Base-by-base conservation (phyloP, 23 tunicate species). In the Phallusia fumigata region DNA sequence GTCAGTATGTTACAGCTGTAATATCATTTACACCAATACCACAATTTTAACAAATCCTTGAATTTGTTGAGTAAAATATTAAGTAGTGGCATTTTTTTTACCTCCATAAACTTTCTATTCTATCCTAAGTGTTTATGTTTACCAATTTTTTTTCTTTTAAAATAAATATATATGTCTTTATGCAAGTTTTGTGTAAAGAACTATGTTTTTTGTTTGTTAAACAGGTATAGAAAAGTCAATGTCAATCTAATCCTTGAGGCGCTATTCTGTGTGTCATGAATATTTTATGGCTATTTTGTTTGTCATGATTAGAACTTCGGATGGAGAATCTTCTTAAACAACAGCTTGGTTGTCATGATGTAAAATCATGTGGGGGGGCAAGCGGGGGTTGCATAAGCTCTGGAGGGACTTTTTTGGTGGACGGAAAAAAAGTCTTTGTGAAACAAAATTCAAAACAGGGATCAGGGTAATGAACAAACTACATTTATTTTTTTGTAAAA, bases 361-460 rank as follows among this genome's bases (percentile, higher is more conserved):
- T 89, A 1, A 65, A 69, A 40, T 35, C 77, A 18, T 22, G 33
- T 50, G 85, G 88, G 33, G 81, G 79, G 11, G 88, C 45, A 19
- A 84, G 44, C 30, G 53, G 81, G 0, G 96, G 96, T 5, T 79
- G 87, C 77, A 91, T 91, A 0, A 91, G 85, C 52, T 45, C 36
- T 35, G 90, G 84, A n/a, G 78, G 76, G 19, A 84, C 78, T 49
- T 91, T 58, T 86, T 21, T 80, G 13, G 78, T 72, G 31, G 90
- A 91, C 74, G 85, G 77, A 15, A 58, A 51, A 64, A 86, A 86
- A 79, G 73, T 91, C 6, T 91, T 86, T 78, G 96, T 91, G 0
- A 91, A 91, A 72, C 30, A 74, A 19, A 86, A 86, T 40, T 52
- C 87, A 18, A 82, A 77, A 31, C 45, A 35, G 35, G 87, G 81